These are phyloP conservation scores for Thaumatotibia leucotreta DNA, from an alignment of 1,140 invertebrate genomes.

Conservation along the genomic window DNA sequence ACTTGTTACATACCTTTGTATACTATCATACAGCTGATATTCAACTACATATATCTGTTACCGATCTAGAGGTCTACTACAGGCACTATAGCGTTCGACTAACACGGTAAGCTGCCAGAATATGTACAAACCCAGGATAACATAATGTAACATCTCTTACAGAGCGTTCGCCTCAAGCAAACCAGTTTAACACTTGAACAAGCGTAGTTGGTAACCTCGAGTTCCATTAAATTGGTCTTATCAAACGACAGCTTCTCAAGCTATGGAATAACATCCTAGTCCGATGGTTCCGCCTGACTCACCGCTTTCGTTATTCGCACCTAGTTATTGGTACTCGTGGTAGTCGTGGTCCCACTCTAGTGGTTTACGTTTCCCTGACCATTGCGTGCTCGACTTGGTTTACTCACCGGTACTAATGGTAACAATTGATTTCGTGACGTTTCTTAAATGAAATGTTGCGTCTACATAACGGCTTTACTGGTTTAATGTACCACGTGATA, in stretches of 20 bases:
- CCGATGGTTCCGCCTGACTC: slow-evolving; percentile 44
- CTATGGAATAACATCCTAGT: background rate
- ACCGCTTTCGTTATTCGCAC: slow-evolving; percentile 48
- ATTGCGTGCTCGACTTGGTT: background rate
- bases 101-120: too few species aligned
- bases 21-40: too few species aligned
- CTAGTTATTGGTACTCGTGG: slow-evolving; percentile 22
- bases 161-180: background rate
- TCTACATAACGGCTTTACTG: too few species aligned
- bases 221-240: too few species aligned
- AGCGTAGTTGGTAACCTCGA: too few species aligned
- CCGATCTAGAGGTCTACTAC: background rate
- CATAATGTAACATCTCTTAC: background rate
- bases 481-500: too few species aligned
- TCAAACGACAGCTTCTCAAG: background rate
- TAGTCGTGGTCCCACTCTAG: slow-evolving; percentile 20
- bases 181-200: too few species aligned
- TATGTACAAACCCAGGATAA: too few species aligned
- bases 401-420: background rate
- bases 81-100: too few species aligned
- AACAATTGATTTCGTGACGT: background rate
- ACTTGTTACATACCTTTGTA: too few species aligned
- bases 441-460: too few species aligned
- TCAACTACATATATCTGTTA: too few species aligned
- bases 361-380: slow-evolving; percentile 21